These are phyloP conservation scores for Enteromius unitaeniatus DNA, from an alignment of 2,797 vertebrate genomes.

Conservation along the genomic window DNA sequence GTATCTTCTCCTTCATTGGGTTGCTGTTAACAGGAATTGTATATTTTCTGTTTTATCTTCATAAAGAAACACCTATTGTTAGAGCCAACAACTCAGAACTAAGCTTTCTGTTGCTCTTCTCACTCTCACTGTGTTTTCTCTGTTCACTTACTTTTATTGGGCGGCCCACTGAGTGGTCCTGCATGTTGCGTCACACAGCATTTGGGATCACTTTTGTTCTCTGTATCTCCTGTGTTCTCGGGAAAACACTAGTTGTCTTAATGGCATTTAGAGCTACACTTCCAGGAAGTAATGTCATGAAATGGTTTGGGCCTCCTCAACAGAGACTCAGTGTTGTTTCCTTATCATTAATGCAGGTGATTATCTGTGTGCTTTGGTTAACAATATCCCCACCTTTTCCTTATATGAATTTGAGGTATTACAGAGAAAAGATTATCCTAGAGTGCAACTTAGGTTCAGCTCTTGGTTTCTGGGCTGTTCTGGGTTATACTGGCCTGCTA, in stretches of 20 bases:
- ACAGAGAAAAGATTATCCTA: neutral
- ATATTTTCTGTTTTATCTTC: slow-evolving; percentile 35
- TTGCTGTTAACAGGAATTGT: slow-evolving; percentile 37
- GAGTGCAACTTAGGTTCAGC: neutral
- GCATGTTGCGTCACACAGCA: too few relatives aligned
- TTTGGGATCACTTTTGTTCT: too few relatives aligned
- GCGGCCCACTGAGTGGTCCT: too few relatives aligned
- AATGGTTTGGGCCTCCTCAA: slow-evolving; percentile 34
- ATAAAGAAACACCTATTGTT: slow-evolving; percentile 50
- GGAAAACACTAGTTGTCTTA: too few relatives aligned
- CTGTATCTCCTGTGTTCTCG: too few relatives aligned
- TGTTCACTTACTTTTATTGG: too few relatives aligned
- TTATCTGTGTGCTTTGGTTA: slow-evolving; percentile 3
- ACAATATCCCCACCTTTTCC: neutral
- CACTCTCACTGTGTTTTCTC: neutral
- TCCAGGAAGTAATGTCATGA: neutral
- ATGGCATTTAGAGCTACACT: too few relatives aligned
- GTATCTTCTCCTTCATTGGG: slow-evolving; percentile 46
- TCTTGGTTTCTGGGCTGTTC: neutral
- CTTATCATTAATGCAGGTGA: neutral
- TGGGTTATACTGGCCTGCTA: neutral
- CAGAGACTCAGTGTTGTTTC: slow-evolving; percentile 1
- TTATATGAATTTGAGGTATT: neutral
- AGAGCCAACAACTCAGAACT: slow-evolving; percentile 54
- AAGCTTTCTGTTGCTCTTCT: neutral